A percentile compares a stretch with the other conserved stretches of the same genome.
Conservation (phyloP, 2,113 vertebrate genomes). For the Orientallactaga bullata region DNA sequence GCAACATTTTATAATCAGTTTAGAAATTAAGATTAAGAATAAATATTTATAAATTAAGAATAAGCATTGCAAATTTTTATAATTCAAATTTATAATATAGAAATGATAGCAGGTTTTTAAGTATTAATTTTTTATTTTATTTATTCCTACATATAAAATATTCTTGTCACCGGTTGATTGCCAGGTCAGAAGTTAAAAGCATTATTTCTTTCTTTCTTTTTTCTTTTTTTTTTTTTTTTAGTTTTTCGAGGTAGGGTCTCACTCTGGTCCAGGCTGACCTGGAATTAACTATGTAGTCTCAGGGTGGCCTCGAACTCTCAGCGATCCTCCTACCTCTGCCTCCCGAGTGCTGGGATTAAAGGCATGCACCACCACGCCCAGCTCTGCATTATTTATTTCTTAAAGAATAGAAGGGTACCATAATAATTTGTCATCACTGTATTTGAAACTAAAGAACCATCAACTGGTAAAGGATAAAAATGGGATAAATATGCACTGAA, state of each 20-base stretch:
- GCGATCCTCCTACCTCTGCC: too few species aligned
- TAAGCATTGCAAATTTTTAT: conserved; percentile 38
- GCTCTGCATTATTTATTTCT: conserved; percentile 21
- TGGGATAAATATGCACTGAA: neutral
- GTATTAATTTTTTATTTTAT: conserved; percentile 19
- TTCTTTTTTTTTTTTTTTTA: too few species aligned
- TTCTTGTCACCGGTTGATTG: conserved; percentile 10
- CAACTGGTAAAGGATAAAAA: neutral
- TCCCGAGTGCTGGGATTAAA: too few species aligned
- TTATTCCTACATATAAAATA: conserved; percentile 16
- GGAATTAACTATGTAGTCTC: too few species aligned
- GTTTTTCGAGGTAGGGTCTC: too few species aligned
- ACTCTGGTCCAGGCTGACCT: too few species aligned
- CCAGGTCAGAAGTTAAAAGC: neutral
- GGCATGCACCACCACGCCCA: too few species aligned
- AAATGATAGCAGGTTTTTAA: neutral
- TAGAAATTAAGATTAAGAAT: conserved; percentile 35
- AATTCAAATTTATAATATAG: conserved; percentile 36
- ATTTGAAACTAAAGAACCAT: neutral
- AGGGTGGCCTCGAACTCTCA: too few species aligned
- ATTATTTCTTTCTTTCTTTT: conserved; percentile 45
- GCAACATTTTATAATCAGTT: neutral
- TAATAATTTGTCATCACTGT: neutral
- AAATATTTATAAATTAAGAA: neutral
- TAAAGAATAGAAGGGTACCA: neutral